phyloP scores from a whole-genome alignment of 1,140 invertebrate genomes.

The Phenacoccus solenopsis region DNA sequence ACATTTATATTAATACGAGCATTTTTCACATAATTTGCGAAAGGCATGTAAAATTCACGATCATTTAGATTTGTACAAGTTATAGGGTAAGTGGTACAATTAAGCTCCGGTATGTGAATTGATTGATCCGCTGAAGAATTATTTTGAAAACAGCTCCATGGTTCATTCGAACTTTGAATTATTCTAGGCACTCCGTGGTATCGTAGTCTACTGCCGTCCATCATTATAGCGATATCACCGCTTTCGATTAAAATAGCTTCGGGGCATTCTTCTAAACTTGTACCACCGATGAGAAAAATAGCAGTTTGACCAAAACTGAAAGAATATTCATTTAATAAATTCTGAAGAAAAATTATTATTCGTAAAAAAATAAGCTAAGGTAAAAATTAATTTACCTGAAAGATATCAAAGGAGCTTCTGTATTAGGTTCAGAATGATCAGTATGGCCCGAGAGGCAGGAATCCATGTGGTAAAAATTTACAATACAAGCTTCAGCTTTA shows the following conservation, averaged over 20 bases:
- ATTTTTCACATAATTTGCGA: conserved; percentile 18
- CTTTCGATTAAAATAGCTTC: conserved; percentile 55
- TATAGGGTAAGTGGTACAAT: neutral
- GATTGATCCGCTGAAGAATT: conserved; percentile 7
- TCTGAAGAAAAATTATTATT: neutral
- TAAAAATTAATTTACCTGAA: conserved; percentile 44
- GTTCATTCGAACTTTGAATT: conserved; percentile 35
- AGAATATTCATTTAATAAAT: conserved; percentile 23
- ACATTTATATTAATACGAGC: conserved; percentile 64
- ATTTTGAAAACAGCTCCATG: conserved; percentile 37
- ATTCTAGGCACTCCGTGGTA: conserved; percentile 79
- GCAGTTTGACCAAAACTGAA: conserved; percentile 74
- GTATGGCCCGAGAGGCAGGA: conserved; percentile 81
- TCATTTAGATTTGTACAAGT: conserved; percentile 16
- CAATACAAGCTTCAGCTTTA: conserved; percentile 74
- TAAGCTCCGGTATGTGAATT: neutral
- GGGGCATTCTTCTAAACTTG: conserved; percentile 46
- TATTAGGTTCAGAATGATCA: conserved; percentile 79
- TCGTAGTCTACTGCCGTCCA: conserved; percentile 52
- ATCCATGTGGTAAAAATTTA: conserved; percentile 88
- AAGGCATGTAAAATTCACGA: conserved; percentile 22
- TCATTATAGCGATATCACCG: conserved; percentile 76
- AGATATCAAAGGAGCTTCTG: conserved; percentile 73
- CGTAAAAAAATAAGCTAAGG: conserved; percentile 5
- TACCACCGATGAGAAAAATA: conserved; percentile 70